Percentiles rank a stretch among this genome's conserved stretches.
These are phyloP conservation scores for Lipotes vexillifer DNA, from an alignment of 2,113 vertebrate genomes.

Conservation along the genomic window DNA sequence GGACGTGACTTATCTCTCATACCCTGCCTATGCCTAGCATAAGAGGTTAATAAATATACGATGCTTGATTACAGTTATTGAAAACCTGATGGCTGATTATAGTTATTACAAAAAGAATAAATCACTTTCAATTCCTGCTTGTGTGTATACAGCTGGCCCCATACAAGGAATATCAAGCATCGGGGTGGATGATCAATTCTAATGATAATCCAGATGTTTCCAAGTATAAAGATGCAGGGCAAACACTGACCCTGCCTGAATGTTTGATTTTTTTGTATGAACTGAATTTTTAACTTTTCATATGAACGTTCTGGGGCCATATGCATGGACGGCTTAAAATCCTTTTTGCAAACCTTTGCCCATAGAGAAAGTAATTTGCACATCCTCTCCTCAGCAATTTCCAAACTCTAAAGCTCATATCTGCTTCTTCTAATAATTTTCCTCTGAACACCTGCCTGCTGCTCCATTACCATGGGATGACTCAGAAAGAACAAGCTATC, in stretches of 20 bases:
- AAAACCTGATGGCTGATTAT: not conserved
- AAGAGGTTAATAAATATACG: conserved; percentile 35
- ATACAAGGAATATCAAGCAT: not conserved
- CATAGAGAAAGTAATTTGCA: not conserved
- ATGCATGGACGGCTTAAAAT: not conserved
- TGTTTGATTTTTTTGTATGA: not conserved
- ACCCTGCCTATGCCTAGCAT: not conserved
- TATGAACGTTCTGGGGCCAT: not conserved
- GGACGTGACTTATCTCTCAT: not conserved
- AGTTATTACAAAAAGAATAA: conserved; percentile 43
- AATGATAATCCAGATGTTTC: conserved; percentile 49
- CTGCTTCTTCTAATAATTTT: not conserved
- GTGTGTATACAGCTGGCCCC: not conserved
- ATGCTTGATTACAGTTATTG: conserved; percentile 1
- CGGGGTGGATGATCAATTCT: conserved; percentile 38
- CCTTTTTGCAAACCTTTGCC: not conserved
- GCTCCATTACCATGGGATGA: not conserved
- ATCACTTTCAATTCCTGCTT: not conserved
- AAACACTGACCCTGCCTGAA: not conserved
- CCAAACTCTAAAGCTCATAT: not conserved
- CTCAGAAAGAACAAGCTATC: not conserved
- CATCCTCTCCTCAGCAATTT: not conserved
- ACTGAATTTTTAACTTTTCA: not conserved
- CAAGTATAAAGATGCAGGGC: not conserved
- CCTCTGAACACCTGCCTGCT: not conserved